These are phyloP conservation scores for Zosterops lateralis DNA, from an alignment of 2,113 vertebrate species.

Conservation along the genomic window DNA sequence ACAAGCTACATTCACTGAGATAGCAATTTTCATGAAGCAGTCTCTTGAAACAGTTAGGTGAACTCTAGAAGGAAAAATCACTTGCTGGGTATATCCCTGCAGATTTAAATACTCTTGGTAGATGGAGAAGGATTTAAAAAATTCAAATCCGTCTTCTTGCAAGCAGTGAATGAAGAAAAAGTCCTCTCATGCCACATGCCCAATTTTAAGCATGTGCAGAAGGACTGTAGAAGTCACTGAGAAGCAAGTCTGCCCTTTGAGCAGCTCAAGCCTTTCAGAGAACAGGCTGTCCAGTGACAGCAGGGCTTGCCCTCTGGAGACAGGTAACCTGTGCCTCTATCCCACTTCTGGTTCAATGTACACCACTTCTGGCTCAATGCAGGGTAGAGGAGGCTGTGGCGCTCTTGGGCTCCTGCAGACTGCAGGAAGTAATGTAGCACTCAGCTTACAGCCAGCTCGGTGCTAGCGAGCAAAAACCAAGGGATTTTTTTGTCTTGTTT, in stretches of 20 bases:
- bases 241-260: neutral
- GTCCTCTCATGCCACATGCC: neutral
- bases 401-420: neutral
- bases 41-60: neutral
- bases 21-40: neutral
- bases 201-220: neutral
- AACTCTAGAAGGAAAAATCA: neutral
- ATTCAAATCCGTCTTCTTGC: neutral
- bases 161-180: neutral
- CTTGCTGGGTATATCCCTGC: neutral
- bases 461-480: neutral
- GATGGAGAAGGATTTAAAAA: neutral
- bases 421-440: neutral
- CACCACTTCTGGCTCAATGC: accelerated
- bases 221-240: neutral
- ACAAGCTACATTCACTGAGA: neutral
- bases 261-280: neutral
- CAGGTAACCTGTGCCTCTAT: neutral
- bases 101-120: neutral
- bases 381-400: neutral
- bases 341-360: neutral
- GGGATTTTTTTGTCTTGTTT: neutral
- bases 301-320: neutral
- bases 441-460: neutral
- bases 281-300: neutral